These are phyloP conservation scores for Hydrozoanthus gracilis DNA, from an alignment of 92 coral and sea anemone species.

Conservation along the genomic window DNA sequence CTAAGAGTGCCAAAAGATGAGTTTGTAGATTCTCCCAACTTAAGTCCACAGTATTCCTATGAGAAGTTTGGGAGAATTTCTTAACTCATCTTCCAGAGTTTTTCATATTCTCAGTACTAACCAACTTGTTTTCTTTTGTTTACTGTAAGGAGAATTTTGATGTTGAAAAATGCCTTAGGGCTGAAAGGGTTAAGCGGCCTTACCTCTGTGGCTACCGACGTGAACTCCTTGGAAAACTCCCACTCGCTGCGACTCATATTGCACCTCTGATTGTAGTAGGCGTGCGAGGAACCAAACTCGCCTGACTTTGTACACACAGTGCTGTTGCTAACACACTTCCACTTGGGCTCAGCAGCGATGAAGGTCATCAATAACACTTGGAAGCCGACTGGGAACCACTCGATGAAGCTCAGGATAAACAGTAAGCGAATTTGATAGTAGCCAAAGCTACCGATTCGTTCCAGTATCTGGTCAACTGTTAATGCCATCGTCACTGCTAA, in stretches of 20 bases:
- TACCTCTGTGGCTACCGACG: slow-evolving; percentile 58
- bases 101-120: too few species aligned
- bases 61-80: too few species aligned
- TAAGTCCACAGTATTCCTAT: too few species aligned
- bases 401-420: slow-evolving; percentile 46
- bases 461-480: slow-evolving; percentile 49
- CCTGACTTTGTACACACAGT: slow-evolving; percentile 49
- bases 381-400: slow-evolving; percentile 46
- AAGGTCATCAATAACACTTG: slow-evolving; percentile 57
- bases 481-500: slow-evolving; percentile 11
- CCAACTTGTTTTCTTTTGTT: too few species aligned
- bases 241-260: slow-evolving; percentile 51
- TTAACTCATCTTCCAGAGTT: too few species aligned
- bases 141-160: too few species aligned
- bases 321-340: slow-evolving; percentile 61
- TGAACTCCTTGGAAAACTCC: slow-evolving; percentile 55
- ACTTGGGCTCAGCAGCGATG: slow-evolving; percentile 59
- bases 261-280: slow-evolving; percentile 50
- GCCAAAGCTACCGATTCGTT: slow-evolving; percentile 52
- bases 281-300: slow-evolving; percentile 7
- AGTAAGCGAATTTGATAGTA: slow-evolving; percentile 53
- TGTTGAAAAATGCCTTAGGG: too few species aligned
- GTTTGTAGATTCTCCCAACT: too few species aligned
- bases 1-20: too few species aligned
- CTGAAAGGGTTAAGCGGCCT: too few species aligned